Base-by-base conservation (phyloP, 1,140 invertebrate genomes). In the Drosophila sproati region DNA sequence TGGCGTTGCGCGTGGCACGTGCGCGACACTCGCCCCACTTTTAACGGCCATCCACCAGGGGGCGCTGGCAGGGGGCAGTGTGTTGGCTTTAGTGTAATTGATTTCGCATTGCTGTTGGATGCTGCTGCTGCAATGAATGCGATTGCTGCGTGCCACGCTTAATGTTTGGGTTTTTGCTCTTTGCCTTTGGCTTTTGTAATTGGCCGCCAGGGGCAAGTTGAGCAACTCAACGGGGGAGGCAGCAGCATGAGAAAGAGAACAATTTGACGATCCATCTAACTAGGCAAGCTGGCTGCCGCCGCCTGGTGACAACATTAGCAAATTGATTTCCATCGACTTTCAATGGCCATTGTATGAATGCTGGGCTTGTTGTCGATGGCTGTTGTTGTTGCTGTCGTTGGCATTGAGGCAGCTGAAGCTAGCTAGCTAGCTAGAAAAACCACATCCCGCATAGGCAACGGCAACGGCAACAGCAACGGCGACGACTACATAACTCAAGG, bases 301-400 rank as follows among this genome's bases (percentile, higher is more conserved):
- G 34, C 31, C 55, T 69, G 80, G 76, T 82, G 83, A 87, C 83
- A 87, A 78, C 85, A 87, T 87, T 87, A 87, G 83, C 83, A 87
- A 87, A 87, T 88, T 88, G 85, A 87, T 87, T 88, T 87, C 83
- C 39, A 88, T 83, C 82, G 68, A 78, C 69, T 54, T 59, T 67
- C 37, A 61, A 35, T 61, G 39, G 35, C 37, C 37, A 10, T 43
- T 56, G 20, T 32, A 20, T 2, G 20, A 20, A 20, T 20, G 20
- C 20, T 20, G 41, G 20, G 20, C 47, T 5, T 20, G 20, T 20
- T 59, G 29, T 8, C 31, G 41, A 39, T 28, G 29, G 59, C 5
- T 34, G 37, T 5, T 32, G 29, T 3, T 63, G 51, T 28, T 50
- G 56, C 35, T 57, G 48, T 52, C 47, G 57, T 37, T 73, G 63